phyloP scores from a whole-genome alignment of 1,140 invertebrate species.

The Pseudoatta argentina region DNA sequence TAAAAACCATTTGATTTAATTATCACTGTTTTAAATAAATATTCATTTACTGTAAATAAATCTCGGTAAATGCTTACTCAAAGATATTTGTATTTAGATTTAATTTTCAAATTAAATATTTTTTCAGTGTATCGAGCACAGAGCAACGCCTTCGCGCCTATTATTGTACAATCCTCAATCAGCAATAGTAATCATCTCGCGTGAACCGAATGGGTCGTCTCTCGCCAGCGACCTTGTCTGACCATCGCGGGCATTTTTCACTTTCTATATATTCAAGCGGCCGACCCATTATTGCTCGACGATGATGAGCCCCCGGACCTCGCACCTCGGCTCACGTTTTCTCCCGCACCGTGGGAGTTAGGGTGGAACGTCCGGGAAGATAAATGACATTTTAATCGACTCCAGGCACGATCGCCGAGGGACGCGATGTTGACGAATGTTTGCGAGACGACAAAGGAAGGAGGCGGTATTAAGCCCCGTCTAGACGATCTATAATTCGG shows the following conservation, averaged over 20 bases:
- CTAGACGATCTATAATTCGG: conserved; percentile 24
- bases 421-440: conserved; percentile 58
- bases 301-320: conserved; percentile 42
- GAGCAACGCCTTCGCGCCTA: conserved; percentile 23
- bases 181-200: conserved; percentile 4
- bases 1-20: no score
- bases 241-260: conserved; percentile 46
- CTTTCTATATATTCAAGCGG: conserved; percentile 50
- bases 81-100: no score
- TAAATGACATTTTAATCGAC: conserved; percentile 75
- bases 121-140: neutral
- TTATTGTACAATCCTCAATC: conserved; percentile 26
- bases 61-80: no score
- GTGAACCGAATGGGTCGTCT: conserved; percentile 30
- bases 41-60: no score
- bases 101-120: no score
- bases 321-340: conserved; percentile 49
- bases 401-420: conserved; percentile 21
- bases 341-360: neutral
- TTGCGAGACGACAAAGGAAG: neutral
- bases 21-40: no score
- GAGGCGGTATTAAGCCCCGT: conserved; percentile 12
- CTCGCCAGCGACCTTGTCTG: conserved; percentile 31
- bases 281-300: conserved; percentile 40
- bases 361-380: conserved; percentile 61